A percentile compares a stretch with the other conserved stretches of the same genome.
phyloP scores from a whole-genome alignment of 2,797 vertebrate genomes.

The Salmo trutta region DNA sequence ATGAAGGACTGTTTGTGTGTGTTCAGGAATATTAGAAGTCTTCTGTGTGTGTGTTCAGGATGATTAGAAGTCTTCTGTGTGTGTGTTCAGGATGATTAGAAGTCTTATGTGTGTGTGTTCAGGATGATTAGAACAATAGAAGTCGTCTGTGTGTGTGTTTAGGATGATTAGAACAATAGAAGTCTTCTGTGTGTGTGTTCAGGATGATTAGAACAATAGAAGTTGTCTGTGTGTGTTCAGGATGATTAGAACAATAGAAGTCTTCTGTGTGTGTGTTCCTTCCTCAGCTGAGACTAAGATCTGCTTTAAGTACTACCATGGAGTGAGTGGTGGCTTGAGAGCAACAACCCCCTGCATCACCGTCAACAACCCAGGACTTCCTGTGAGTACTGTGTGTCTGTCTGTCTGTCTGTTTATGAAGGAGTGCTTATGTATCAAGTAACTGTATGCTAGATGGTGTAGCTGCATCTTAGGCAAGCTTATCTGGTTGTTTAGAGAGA shows the following conservation, averaged over 20 bases:
- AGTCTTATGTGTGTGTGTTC: not conserved
- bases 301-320: slow-evolving; percentile 98
- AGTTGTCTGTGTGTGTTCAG: not conserved
- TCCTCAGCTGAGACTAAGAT: slow-evolving; percentile 93
- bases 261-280: slow-evolving; percentile 4
- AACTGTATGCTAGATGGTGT: not conserved
- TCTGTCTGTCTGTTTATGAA: slow-evolving; percentile 3
- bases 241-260: not conserved
- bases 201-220: not conserved
- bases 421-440: not conserved
- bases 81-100: not conserved
- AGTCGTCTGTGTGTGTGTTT: not conserved
- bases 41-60: not conserved
- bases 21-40: not conserved
- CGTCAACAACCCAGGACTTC: slow-evolving; percentile 90
- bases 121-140: not conserved
- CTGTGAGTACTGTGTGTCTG: slow-evolving; percentile 76
- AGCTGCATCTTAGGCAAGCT: not conserved
- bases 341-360: slow-evolving; percentile 96
- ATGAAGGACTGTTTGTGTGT: slow-evolving; percentile 61
- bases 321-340: slow-evolving; percentile 91
- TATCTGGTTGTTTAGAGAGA: not conserved
- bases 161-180: not conserved
- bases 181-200: not conserved
- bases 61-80: not conserved